These are phyloP conservation scores for Harpagus bidentatus DNA, from an alignment of 2,113 vertebrate species.

Conservation along the genomic window DNA sequence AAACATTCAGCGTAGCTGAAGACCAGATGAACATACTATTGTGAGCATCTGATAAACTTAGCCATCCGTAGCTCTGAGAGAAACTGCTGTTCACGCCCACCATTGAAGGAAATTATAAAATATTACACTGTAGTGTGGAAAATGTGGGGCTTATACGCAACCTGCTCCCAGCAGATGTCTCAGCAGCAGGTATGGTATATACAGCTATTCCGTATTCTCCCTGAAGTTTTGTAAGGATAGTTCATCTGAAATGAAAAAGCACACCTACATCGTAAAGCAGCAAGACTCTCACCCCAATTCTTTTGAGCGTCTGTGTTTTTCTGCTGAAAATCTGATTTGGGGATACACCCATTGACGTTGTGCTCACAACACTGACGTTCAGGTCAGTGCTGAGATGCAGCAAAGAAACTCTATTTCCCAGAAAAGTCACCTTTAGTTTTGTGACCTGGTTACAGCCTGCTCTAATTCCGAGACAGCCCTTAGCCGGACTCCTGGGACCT, in stretches of 20 bases:
- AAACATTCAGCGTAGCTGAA: slow-evolving; percentile 15
- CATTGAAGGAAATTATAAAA: background rate
- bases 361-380: fast-evolving
- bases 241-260: background rate
- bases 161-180: fast-evolving
- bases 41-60: slow-evolving; percentile 13
- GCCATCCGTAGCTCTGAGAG: background rate
- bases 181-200: background rate
- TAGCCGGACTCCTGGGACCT: background rate
- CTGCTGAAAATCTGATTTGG: background rate
- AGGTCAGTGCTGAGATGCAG: fast-evolving
- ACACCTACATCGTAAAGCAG: background rate
- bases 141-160: background rate
- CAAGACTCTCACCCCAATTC: background rate
- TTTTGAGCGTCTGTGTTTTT: background rate
- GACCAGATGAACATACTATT: background rate
- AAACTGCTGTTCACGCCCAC: background rate
- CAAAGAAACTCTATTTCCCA: background rate
- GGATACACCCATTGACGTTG: background rate
- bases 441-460: background rate
- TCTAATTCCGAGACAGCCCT: background rate
- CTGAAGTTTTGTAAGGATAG: background rate
- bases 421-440: background rate
- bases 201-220: background rate
- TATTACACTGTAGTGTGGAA: background rate